Conservation (phyloP, 2,888 invertebrate genomes). For the Eubasilissa splendida region DNA sequence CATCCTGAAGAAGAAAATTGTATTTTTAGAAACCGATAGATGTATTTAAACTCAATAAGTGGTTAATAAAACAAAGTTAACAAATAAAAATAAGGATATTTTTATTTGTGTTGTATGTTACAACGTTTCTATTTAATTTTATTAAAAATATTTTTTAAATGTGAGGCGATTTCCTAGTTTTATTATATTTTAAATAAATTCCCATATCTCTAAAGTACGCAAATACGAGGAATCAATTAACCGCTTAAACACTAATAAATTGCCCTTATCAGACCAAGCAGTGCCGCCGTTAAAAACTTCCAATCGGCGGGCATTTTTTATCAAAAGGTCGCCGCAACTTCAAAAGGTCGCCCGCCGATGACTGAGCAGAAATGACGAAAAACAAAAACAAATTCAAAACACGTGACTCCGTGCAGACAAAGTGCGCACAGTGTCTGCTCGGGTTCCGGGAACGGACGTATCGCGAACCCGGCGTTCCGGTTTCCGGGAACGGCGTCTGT, state of each 20-base stretch:
- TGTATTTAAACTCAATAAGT: too few relatives aligned
- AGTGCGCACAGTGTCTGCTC: conserved; percentile 26
- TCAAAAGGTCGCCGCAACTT: conserved; percentile 19
- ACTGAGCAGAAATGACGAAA: background rate
- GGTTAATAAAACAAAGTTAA: too few relatives aligned
- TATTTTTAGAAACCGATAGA: too few relatives aligned
- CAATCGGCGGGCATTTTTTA: conserved; percentile 26
- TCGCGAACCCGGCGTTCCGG: conserved; percentile 41
- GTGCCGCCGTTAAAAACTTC: background rate
- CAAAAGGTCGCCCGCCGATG: conserved; percentile 14
- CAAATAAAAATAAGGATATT: too few relatives aligned
- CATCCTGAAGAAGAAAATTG: too few relatives aligned
- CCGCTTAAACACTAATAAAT: conserved; percentile 15
- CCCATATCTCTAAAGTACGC: too few relatives aligned
- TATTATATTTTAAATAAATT: too few relatives aligned
- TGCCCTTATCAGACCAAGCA: background rate
- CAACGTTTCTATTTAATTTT: too few relatives aligned
- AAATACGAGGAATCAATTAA: background rate
- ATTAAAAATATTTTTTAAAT: too few relatives aligned
- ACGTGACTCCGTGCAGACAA: conserved; percentile 26
- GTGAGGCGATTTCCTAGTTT: too few relatives aligned
- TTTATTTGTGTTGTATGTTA: too few relatives aligned
- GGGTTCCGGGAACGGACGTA: conserved; percentile 22
- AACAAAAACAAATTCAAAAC: conserved; percentile 12
- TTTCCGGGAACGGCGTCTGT: conserved; percentile 52